phyloP scores from a whole-genome alignment of 2,797 vertebrate genomes.

The Enteromius paludinosus region DNA sequence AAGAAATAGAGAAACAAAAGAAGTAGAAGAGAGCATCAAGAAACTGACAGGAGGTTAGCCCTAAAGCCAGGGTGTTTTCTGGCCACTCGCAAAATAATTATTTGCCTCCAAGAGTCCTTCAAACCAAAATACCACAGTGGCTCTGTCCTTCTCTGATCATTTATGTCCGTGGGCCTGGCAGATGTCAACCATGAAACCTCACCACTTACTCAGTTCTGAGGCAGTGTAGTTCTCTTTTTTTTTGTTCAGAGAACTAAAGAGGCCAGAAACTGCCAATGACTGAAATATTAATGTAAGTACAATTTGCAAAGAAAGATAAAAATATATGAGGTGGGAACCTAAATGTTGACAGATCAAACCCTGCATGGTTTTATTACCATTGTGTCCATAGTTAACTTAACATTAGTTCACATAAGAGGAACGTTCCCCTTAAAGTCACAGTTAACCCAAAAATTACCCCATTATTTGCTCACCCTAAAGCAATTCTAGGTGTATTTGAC shows the following conservation, averaged over 20 bases:
- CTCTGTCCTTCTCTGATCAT: not conserved
- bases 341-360: not conserved
- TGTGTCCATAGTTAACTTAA: not conserved
- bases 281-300: not conserved
- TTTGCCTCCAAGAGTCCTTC: conserved; percentile 26
- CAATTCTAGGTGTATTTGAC: not conserved
- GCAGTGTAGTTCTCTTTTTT: not conserved
- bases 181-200: conserved; percentile 33
- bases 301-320: not conserved
- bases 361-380: not conserved
- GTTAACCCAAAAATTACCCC: not conserved
- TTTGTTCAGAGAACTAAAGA: not conserved
- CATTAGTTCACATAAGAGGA: not conserved
- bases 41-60: not conserved
- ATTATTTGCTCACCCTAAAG: not conserved
- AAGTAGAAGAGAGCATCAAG: not conserved
- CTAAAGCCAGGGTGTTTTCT: conserved; percentile 32
- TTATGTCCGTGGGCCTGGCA: not conserved
- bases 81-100: conserved; percentile 35
- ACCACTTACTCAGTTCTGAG: not conserved
- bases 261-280: not conserved
- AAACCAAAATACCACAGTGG: conserved; percentile 18
- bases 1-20: not conserved
- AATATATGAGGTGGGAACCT: not conserved
- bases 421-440: not conserved